Conservation (phyloP, 1,140 invertebrate genomes). For the Chlorops oryzae region DNA sequence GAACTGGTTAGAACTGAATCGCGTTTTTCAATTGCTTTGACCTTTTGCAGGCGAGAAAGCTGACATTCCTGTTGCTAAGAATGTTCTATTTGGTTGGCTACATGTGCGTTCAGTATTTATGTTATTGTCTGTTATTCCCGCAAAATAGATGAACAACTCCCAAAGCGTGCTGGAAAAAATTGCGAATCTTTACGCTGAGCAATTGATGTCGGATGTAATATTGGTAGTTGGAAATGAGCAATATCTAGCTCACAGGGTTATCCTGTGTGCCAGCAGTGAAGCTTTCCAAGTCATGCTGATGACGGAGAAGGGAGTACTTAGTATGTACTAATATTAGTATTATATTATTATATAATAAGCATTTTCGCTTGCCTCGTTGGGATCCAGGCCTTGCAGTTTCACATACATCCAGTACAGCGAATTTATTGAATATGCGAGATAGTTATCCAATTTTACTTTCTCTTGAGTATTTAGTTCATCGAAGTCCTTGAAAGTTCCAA, state of each 20-base stretch:
- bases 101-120: neutral
- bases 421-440: slow-evolving; percentile 54
- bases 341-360: neutral
- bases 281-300: slow-evolving; percentile 96
- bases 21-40: slow-evolving; percentile 49
- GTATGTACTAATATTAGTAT: neutral
- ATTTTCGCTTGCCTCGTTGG: slow-evolving; percentile 32
- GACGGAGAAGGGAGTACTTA: slow-evolving; percentile 49
- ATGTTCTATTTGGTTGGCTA: neutral
- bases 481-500: slow-evolving; percentile 48
- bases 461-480: slow-evolving; percentile 51
- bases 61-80: too few relatives aligned
- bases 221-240: slow-evolving; percentile 71
- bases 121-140: neutral
- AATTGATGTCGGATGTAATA: slow-evolving; percentile 79
- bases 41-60: too few relatives aligned
- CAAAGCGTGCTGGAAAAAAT: slow-evolving; percentile 73
- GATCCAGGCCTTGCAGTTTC: slow-evolving; percentile 53
- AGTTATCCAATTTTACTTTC: slow-evolving; percentile 57
- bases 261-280: slow-evolving; percentile 90
- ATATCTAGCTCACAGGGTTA: slow-evolving; percentile 84
- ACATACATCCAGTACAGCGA: slow-evolving; percentile 57
- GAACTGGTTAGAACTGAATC: slow-evolving; percentile 70
- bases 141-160: slow-evolving; percentile 79
- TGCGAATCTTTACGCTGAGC: slow-evolving; percentile 72